Evolutionary conservation across 2,113 vertebrate genomes (phyloP), one percentile per base, ranked within the genome.

Genomic region (Poeciliopsis retropinna): DNA sequence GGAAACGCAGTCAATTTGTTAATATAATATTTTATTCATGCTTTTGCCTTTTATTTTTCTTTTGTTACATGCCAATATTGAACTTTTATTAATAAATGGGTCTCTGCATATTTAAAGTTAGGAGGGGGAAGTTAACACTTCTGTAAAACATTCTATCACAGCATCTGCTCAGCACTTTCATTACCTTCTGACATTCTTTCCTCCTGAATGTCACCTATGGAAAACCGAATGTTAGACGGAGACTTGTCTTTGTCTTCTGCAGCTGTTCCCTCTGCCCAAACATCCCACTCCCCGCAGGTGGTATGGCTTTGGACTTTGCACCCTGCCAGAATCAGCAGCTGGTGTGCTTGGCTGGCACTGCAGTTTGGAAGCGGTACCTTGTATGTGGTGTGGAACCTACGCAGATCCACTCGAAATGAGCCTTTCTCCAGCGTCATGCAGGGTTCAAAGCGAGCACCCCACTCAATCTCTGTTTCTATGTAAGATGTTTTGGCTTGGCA

Each of bases 321-420:
- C 41, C 79, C 85, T n/a, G 28, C 31, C 27, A 77, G 62, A 47
- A 15, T 9, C 41, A 63, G 22, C 27, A 90, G 29, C 9, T 78
- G 80, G 29, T 77, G 67, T 1, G 65, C 72, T 25, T 86, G 79
- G 44, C 79, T 78, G 2, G 80, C 85, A 4, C 89, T 91, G 76
- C 78, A 85, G 30, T 73, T 72, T 3, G 83, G 87, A 12, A 92
- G 84, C 2, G 85, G 86, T 11, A 88, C 86, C 79, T 80, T 67
- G 73, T 87, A 86, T 28, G 87, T 90, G 70, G 72, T 78, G 73
- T 91, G 86, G 77, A 92, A 90, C 11, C 76, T 64, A 12, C 76
- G 75, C 70, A 89, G 78, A 64, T 92, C 85, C 25, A 87, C 85
- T 84, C 80, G 78, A 68, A 86, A 83, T 2, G 54, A 81, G 41